phyloP scores from a whole-genome alignment of 2,888 invertebrate genomes.

The Dolomedes plantarius region DNA sequence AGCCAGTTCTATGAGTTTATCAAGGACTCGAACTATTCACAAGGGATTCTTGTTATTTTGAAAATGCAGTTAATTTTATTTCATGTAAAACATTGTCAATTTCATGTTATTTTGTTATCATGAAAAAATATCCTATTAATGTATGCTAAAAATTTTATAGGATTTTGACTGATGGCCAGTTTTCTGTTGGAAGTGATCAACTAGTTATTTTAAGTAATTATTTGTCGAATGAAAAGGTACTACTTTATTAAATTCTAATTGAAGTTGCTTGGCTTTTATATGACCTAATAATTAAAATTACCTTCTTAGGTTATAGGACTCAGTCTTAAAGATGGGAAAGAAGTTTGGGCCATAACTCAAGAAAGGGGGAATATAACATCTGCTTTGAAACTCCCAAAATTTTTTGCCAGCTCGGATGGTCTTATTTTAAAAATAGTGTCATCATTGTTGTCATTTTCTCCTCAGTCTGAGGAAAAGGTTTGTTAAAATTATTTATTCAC shows the following conservation, averaged over 20 bases:
- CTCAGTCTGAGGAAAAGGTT: conserved; percentile 22
- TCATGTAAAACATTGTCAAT: too few relatives aligned
- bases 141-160: too few relatives aligned
- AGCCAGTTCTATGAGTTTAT: too few relatives aligned
- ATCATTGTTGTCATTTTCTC: not conserved
- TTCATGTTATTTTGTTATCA: too few relatives aligned
- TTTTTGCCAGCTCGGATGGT: conserved; percentile 53
- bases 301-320: conserved; percentile 44
- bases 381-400: conserved; percentile 36
- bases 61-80: too few relatives aligned
- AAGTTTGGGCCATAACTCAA: conserved; percentile 43
- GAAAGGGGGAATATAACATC: conserved; percentile 42
- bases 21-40: too few relatives aligned
- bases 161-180: conserved; percentile 47
- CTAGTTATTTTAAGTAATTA: conserved; percentile 31
- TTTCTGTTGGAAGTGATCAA: conserved; percentile 37
- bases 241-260: not conserved
- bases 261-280: not conserved
- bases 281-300: too few relatives aligned
- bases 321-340: conserved; percentile 44
- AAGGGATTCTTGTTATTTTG: too few relatives aligned
- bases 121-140: too few relatives aligned
- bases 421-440: conserved; percentile 47
- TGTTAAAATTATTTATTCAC: not conserved
- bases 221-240: conserved; percentile 36